These are phyloP conservation scores for Knipowitschia caucasica DNA, from an alignment of 2,797 vertebrate genomes.

Conservation along the genomic window DNA sequence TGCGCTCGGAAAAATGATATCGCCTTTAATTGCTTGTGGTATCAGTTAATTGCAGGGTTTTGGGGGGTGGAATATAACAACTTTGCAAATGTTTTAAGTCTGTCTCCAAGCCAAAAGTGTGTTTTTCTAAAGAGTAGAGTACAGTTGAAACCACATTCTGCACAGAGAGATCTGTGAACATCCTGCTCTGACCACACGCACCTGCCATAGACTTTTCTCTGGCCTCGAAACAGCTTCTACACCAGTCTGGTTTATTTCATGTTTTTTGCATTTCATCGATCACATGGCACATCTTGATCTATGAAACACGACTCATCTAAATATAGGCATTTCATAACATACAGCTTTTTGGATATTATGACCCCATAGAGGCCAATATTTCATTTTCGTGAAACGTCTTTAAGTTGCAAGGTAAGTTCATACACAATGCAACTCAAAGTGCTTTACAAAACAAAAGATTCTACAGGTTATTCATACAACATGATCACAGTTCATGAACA, in stretches of 20 bases:
- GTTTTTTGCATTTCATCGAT: background rate
- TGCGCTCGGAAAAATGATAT: background rate
- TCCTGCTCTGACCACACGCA: constrained; percentile 6
- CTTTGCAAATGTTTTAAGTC: background rate
- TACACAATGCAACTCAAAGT: no score
- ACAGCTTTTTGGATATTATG: no score
- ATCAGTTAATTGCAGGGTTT: constrained; percentile 6
- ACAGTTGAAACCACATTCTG: constrained; percentile 1
- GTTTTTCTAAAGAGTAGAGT: background rate
- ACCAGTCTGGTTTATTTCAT: background rate
- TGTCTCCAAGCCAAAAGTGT: background rate
- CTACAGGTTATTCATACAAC: no score
- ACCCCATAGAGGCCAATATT: no score
- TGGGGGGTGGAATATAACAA: background rate
- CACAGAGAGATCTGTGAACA: background rate
- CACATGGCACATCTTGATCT: no score
- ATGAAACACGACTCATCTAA: no score
- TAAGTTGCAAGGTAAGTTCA: no score
- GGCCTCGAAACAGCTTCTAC: background rate
- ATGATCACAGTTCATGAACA: no score
- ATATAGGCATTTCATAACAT: no score
- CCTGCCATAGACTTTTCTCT: background rate
- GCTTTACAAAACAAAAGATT: no score
- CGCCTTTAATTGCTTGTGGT: constrained; percentile 4
- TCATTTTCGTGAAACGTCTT: no score